phyloP scores from a whole-genome alignment of 2,113 vertebrate genomes.

The Nesoenas mayeri region DNA sequence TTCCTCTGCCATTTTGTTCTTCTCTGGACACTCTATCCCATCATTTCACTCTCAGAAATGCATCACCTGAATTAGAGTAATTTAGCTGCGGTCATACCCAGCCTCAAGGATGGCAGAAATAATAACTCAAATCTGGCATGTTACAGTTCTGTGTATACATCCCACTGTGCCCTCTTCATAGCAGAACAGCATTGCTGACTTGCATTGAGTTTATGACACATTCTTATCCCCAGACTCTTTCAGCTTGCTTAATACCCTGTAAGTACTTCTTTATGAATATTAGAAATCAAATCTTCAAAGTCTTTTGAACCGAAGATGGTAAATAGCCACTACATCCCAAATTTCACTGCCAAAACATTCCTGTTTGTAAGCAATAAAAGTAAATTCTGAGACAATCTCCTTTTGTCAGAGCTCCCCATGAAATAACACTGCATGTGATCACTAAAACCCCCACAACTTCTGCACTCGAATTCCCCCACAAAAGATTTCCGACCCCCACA shows the following conservation, averaged over 20 bases:
- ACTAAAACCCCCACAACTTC: not conserved
- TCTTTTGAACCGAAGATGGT: not conserved
- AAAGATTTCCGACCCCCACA: not conserved
- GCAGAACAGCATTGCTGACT: not conserved
- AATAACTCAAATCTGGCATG: not conserved
- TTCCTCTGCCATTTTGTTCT: not conserved
- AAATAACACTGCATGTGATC: not conserved
- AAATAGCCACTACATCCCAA: not conserved
- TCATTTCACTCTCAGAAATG: not conserved
- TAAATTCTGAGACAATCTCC: not conserved
- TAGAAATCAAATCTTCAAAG: not conserved
- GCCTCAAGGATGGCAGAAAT: not conserved
- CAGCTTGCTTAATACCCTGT: not conserved
- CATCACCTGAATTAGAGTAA: not conserved
- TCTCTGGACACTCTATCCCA: not conserved
- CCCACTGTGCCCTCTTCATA: not conserved
- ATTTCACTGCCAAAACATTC: not conserved
- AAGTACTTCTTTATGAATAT: conserved; percentile 16
- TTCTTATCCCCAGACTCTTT: not conserved
- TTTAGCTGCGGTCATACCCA: not conserved
- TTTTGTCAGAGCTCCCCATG: not conserved
- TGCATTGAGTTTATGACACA: not conserved
- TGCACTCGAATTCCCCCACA: not conserved
- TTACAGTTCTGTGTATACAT: not conserved
- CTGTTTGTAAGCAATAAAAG: not conserved